Evolutionary conservation across 1,140 invertebrate species (phyloP), one percentile per base, ranked within the genome.

Genomic region (Arion vulgaris): DNA sequence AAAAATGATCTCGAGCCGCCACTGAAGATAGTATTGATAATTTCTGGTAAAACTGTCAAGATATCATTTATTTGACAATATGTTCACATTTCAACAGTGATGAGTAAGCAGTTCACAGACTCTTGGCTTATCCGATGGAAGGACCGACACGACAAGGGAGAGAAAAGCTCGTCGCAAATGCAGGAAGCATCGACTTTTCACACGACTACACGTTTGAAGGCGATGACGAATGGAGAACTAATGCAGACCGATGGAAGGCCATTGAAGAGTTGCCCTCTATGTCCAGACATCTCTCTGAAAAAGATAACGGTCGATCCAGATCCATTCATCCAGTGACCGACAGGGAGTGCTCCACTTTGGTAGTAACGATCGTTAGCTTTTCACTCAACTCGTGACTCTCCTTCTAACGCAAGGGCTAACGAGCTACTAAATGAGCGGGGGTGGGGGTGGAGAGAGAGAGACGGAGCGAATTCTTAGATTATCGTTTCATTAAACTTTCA

Each of bases 241-340:
- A 66, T 66, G 62, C 62, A 66, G 62, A 66, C 62, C 32, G 62
- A 66, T n/a, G 17, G 62, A 32, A 32, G 62, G 62, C 62, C 32
- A 66, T 32, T 66, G n/a, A 66, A 66, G 28, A 32, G 62, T 34
- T 7, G 23, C 53, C 53, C 53, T 23, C 7, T 15, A n/a, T 57
- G 53, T 57, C 53, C 19, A 5, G 53, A 57, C 53, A 11, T 57
- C 26, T 57, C 53, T 23, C 53, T 45, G 41, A 45, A 45, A n/a
- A 57, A 23, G 26, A 57, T 57, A 57, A 57, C 53, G n/a, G 62
- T 66, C n/a, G 62, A 66, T 66, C 62, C 62, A 28, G n/a, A 28
- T 32, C 62, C n/a, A 66, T 66, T 66, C 62, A 66, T 32, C 28
- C 62, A 32, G 28, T 28, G 11, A 28, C n/a, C 62, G 9, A 34